Base-by-base conservation (phyloP, 2,113 vertebrate genomes). In the Tragelaphus buxtoni region DNA sequence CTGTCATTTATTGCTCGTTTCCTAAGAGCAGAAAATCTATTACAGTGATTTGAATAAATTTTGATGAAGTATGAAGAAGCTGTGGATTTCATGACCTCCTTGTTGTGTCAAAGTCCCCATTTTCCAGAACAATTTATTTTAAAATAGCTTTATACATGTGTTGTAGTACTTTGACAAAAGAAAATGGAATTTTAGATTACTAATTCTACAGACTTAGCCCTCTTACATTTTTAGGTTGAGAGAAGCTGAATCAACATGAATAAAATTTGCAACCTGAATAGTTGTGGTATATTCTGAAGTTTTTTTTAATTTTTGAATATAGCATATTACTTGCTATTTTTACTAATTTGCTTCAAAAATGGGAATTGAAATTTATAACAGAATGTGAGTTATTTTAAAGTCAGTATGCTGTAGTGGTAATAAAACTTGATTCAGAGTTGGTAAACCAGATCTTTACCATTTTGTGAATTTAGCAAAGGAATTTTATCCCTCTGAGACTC, bases 1-100 rank as follows among this genome's bases (percentile, higher is more conserved):
- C 61, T 65, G 35, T 77, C 76, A 35, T 97, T 92, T 93, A 88
- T 95, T 95, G 56, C 28, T 94, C 85, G 63, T 97, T 92, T 94
- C 53, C 88, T 77, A 86, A 84, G 63, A 97, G 72, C 72, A 92
- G 95, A 96, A 97, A 90, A 91, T 90, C 92, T 96, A 88, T 88
- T 83, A 49, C 7, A 83, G 11, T 3, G 32, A 49, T 96, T 95
- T 97, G 90, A 86, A 39, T 81, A 85, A 30, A 35, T 97, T 96
- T 97, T 51, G 77, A 10, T 92, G 47, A 94, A 82, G 24, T 51
- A 45, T 80, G 47, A 45, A 61, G 24, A 92, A 30, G 22, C 82
- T 9, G 3, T 88, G 79, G 53, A 58, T 92, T 94, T 93, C 26
- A 85, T 74, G 77, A 63, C 26, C 17, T 93, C 80, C 28, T 55